phyloP scores from a whole-genome alignment of 2,113 vertebrate genomes.

The Motacilla alba region DNA sequence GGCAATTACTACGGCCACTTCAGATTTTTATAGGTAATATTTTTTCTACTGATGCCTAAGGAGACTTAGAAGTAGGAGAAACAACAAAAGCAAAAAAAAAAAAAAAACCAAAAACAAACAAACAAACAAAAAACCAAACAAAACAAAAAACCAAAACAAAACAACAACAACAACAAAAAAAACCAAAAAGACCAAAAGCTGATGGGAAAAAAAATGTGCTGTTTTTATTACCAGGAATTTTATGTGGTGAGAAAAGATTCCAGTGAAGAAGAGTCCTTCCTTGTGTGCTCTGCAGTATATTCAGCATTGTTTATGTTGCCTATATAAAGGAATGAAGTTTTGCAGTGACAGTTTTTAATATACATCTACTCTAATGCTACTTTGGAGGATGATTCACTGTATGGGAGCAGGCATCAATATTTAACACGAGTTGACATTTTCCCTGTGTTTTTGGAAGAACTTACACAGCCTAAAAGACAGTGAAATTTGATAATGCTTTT shows the following conservation, averaged over 20 bases:
- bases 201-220: neutral
- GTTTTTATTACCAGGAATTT: neutral
- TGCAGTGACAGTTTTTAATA: neutral
- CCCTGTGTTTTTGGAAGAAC: neutral
- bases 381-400: neutral
- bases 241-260: neutral
- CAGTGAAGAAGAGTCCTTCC: neutral
- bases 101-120: too few relatives aligned
- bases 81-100: neutral
- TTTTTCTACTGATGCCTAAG: neutral
- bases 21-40: neutral
- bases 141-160: too few relatives aligned
- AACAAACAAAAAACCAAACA: too few relatives aligned
- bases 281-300: neutral
- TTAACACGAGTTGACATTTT: neutral
- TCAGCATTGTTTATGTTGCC: neutral
- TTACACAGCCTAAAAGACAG: neutral
- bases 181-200: neutral
- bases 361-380: neutral
- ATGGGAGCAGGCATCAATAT: neutral
- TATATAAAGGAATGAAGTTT: neutral
- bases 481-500: neutral
- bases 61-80: neutral
- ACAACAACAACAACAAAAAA: neutral
- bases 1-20: neutral